Base-by-base conservation (phyloP, 1,140 invertebrate species). In the Pogonomyrmex barbatus region DNA sequence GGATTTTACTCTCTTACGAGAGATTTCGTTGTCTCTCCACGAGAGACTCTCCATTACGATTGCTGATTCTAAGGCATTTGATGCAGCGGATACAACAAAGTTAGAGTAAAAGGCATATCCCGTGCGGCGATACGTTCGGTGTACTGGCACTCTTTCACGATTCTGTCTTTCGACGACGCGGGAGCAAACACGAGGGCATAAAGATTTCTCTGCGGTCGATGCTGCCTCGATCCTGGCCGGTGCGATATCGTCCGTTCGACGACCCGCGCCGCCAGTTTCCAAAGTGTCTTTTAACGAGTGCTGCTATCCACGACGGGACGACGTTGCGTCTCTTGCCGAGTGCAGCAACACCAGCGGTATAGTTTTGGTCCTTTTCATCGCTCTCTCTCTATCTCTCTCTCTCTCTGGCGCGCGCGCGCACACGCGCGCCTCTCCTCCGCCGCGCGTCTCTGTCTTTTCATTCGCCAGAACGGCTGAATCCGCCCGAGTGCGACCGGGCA, bases 251-350 rank as follows among this genome's bases (percentile, higher is more conserved):
- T n/a, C 45, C 76, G 58, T 50, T 78, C 65, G 78, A 82, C 30
- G 67, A 73, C 24, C 24, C 54, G 17, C 39, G 17, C 17, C 67
- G 79, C 17, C 54, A 42, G 68, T 82, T 79, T 33, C 54, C 30
- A 1, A 82, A 82, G 67, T 82, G 79, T 83, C 79, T 83, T 75
- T 83, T 83, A 60, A 83, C 54, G 54, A 60, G 52, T 68, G 33
- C 73, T 52, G 30, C 52, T 47, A 45, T 82, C 62, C 42, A 24
- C n/a, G n/a, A 24, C n/a, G 39, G 77, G 62, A 68, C 36, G 63
- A 42, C 47, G 30, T 47, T 24, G 52, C 52, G 33, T 79, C 60
- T 52, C 17, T n/a, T 10, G 60, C 6, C 77, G 24, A 63, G 62
- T 54, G 50, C 33, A 42, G n/a, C 47, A 30, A 42, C 39, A 24